Conservation (phyloP, 1,140 invertebrate genomes). For the Heterodera carotae region DNA sequence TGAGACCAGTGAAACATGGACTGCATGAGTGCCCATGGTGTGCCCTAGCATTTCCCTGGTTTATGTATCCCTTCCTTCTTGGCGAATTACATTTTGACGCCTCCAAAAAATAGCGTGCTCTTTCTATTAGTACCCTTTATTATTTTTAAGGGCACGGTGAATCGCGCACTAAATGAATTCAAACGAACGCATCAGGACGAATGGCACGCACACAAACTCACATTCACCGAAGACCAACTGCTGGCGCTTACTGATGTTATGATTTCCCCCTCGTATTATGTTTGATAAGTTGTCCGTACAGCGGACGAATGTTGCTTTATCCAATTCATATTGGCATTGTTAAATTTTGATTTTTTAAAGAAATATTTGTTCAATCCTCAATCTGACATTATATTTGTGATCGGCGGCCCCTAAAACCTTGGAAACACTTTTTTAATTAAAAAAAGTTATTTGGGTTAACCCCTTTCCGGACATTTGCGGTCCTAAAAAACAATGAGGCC, state of each 20-base stretch:
- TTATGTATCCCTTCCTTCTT: background rate
- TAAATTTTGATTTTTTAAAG: too few species aligned
- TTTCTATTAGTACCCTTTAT: too few species aligned
- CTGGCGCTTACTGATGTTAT: constrained; percentile 81
- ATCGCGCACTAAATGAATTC: constrained; percentile 84
- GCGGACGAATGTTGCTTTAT: too few species aligned
- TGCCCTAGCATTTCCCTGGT: too few species aligned
- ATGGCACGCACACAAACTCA: constrained; percentile 82
- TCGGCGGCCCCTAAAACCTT: too few species aligned
- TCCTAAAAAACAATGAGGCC: too few species aligned
- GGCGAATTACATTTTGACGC: background rate
- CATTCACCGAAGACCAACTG: constrained; percentile 88
- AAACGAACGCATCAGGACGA: constrained; percentile 79
- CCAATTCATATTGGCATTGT: too few species aligned
- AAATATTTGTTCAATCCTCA: too few species aligned
- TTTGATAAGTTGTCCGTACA: constrained; percentile 62
- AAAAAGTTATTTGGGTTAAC: too few species aligned
- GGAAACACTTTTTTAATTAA: too few species aligned
- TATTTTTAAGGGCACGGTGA: constrained; percentile 75
- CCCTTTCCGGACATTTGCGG: too few species aligned
- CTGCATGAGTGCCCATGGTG: constrained; percentile 10
- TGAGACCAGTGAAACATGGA: constrained; percentile 33
- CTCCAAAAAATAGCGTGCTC: background rate
- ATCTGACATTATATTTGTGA: too few species aligned
- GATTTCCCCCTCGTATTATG: constrained; percentile 84